These are phyloP conservation scores for Dione vanillae DNA, from an alignment of 2,888 invertebrate species.

Conservation along the genomic window DNA sequence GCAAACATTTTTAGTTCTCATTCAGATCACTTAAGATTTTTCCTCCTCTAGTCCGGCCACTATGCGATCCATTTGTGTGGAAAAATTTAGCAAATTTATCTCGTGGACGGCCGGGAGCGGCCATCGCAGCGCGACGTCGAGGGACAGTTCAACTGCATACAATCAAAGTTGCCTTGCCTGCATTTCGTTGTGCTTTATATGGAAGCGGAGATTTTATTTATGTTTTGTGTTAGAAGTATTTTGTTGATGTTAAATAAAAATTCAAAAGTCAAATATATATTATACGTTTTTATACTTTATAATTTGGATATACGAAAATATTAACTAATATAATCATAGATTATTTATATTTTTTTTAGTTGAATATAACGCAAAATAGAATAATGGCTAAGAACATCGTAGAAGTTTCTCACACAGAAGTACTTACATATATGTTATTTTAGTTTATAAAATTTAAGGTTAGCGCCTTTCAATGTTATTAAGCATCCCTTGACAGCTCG, in stretches of 20 bases:
- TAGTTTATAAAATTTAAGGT: neutral
- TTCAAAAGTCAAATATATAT: no score
- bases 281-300: no score
- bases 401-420: no score
- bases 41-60: slow-evolving; percentile 29
- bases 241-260: neutral
- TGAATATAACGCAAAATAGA: no score
- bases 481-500: slow-evolving; percentile 31
- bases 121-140: slow-evolving; percentile 28
- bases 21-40: slow-evolving; percentile 33
- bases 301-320: neutral
- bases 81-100: slow-evolving; percentile 41
- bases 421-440: no score
- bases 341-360: no score
- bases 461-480: slow-evolving; percentile 14
- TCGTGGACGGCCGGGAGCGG: slow-evolving; percentile 30
- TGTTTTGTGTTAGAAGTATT: neutral
- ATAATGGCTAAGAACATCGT: no score
- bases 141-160: slow-evolving; percentile 34
- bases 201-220: neutral
- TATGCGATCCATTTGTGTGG: slow-evolving; percentile 37
- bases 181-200: slow-evolving; percentile 26
- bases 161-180: slow-evolving; percentile 35
- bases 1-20: slow-evolving; percentile 6
- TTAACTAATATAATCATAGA: no score